phyloP scores from a whole-genome alignment of 2,797 vertebrate genomes.

The Aselliscus stoliczkanus region DNA sequence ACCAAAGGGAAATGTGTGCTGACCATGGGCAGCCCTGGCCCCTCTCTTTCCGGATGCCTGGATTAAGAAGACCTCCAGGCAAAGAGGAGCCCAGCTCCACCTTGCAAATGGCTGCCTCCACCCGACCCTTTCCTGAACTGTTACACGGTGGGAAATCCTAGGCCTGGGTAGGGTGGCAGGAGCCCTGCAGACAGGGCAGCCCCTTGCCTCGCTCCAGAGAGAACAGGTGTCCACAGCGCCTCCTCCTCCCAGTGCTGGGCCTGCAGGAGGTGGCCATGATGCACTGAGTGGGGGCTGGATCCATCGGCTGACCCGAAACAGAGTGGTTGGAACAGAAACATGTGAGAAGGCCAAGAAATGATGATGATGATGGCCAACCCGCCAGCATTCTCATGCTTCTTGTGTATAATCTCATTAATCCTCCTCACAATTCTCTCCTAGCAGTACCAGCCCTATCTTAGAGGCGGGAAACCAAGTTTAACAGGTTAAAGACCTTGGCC shows the following conservation, averaged over 20 bases:
- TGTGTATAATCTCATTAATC: not conserved
- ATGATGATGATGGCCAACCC: not conserved
- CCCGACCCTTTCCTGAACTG: not conserved
- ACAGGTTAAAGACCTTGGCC: not conserved
- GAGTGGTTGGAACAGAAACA: not conserved
- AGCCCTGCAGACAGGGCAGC: not conserved
- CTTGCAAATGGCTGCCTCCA: not conserved
- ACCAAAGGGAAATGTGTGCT: not conserved
- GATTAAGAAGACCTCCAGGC: not conserved
- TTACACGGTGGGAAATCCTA: not conserved
- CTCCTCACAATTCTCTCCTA: not conserved
- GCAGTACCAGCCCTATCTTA: not conserved
- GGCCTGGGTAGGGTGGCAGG: not conserved
- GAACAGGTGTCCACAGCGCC: not conserved
- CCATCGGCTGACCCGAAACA: not conserved
- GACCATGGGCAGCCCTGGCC: fast-evolving
- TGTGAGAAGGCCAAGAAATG: not conserved
- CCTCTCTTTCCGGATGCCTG: not conserved
- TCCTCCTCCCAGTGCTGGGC: not conserved
- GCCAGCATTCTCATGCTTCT: not conserved
- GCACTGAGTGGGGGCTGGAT: not conserved
- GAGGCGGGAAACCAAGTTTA: not conserved
- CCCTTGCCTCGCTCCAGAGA: not conserved
- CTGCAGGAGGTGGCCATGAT: not conserved
- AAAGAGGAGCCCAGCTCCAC: not conserved